Percentiles rank a stretch among this genome's conserved stretches.
Conservation (phyloP, 2,888 invertebrate species). For the Drosophila greeni region DNA sequence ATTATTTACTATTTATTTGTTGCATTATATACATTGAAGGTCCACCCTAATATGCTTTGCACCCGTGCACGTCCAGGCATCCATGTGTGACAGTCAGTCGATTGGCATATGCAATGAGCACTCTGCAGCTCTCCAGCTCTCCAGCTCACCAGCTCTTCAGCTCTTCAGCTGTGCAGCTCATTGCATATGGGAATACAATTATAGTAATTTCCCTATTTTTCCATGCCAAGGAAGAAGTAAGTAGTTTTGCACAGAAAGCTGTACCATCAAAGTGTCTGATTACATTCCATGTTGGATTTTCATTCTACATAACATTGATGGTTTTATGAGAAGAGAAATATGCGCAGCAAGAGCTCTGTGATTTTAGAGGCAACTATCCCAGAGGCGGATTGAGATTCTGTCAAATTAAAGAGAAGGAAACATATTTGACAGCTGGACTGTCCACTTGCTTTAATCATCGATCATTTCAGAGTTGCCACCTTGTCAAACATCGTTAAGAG, state of each 20-base stretch:
- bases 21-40: background rate
- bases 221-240: constrained; percentile 1
- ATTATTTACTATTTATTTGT: background rate
- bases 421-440: background rate
- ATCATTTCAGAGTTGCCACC: background rate
- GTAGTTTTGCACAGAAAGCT: constrained; percentile 10
- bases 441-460: background rate
- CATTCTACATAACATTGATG: constrained; percentile 1
- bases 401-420: background rate
- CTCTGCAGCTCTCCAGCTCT: constrained; percentile 10
- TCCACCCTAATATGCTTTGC: background rate
- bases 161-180: constrained; percentile 12
- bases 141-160: constrained; percentile 1
- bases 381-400: background rate
- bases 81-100: constrained; percentile 29
- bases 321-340: background rate
- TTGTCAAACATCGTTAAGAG: background rate
- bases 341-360: background rate
- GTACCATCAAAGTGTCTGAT: constrained; percentile 3
- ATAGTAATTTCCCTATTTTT: constrained; percentile 60
- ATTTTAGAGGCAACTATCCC: background rate
- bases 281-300: constrained; percentile 1
- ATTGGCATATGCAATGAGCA: constrained; percentile 44
- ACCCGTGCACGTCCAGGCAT: constrained; percentile 22
- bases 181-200: constrained; percentile 60